Evolutionary conservation across 2,113 vertebrate genomes (phyloP).

Genomic region (Holacanthus passer): DNA sequence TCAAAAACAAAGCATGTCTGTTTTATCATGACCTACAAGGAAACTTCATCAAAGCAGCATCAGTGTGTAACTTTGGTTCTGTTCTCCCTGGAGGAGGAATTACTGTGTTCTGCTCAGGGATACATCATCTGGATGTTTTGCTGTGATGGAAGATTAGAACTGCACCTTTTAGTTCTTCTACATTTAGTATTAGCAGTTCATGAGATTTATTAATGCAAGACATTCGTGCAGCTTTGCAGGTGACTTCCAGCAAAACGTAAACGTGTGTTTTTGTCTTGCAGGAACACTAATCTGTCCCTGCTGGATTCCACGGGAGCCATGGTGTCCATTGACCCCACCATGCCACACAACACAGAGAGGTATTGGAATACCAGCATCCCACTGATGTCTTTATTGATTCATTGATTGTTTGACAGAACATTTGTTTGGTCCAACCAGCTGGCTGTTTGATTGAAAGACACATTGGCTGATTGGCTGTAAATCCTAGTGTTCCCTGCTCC

Average conservation of each 20-base stretch:
- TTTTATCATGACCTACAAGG: too few species aligned
- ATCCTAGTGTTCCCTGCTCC: not conserved
- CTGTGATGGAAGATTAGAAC: too few species aligned
- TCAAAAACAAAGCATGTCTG: too few species aligned
- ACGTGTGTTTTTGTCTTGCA: slow-evolving; percentile 61
- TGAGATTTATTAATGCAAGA: too few species aligned
- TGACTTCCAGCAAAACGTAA: not conserved
- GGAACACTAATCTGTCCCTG: slow-evolving; percentile 91
- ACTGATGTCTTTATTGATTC: not conserved
- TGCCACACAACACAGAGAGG: slow-evolving; percentile 93
- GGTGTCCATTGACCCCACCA: slow-evolving; percentile 94
- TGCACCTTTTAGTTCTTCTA: too few species aligned
- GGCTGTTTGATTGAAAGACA: not conserved
- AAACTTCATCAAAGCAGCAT: too few species aligned
- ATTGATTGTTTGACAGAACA: not conserved
- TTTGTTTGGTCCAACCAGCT: not conserved
- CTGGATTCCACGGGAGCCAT: slow-evolving; percentile 90
- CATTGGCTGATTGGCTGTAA: slow-evolving; percentile 12
- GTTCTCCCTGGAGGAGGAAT: too few species aligned
- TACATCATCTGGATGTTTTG: too few species aligned
- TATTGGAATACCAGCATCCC: slow-evolving; percentile 50
- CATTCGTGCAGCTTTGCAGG: not conserved
- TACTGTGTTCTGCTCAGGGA: too few species aligned
- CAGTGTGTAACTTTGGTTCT: too few species aligned
- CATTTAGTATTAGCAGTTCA: too few species aligned